A percentile compares a stretch with the other conserved stretches of the same genome.
phyloP scores from a whole-genome alignment of 2,113 vertebrate genomes.

The Solea solea region DNA sequence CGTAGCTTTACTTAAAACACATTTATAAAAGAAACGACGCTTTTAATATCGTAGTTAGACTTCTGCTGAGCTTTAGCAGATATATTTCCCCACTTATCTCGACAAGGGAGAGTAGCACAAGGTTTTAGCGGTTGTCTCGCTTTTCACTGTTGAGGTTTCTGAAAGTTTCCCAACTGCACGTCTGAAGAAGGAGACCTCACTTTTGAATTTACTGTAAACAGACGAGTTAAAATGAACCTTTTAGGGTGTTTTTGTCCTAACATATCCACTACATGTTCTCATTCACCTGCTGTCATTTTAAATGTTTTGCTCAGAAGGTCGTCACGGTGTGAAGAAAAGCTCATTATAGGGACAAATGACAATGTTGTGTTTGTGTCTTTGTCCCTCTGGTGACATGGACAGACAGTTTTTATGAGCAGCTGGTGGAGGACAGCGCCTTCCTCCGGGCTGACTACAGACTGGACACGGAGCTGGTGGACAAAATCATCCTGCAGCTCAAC shows the following conservation, averaged over 20 bases:
- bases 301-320: too few species aligned
- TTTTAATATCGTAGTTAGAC: not conserved
- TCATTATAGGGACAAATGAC: too few species aligned
- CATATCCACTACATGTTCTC: too few species aligned
- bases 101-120: not conserved
- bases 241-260: too few species aligned
- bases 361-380: not conserved
- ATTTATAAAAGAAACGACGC: not conserved
- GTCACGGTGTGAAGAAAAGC: too few species aligned
- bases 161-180: not conserved
- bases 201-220: not conserved
- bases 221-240: not conserved
- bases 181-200: not conserved
- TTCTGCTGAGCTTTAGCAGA: not conserved
- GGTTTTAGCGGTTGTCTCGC: not conserved
- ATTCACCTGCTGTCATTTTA: too few species aligned
- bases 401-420: constrained; percentile 87
- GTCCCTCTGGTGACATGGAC: not conserved
- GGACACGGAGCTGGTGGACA: constrained; percentile 92
- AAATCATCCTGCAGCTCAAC: constrained; percentile 94
- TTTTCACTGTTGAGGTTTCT: not conserved
- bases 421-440: constrained; percentile 88
- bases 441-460: constrained; percentile 84
- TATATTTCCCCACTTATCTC: not conserved
- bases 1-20: constrained; percentile 46